Evolutionary conservation across 2,113 vertebrate genomes (phyloP), one percentile per base, ranked within the genome.

Genomic region (Pogonocichla stellata): DNA sequence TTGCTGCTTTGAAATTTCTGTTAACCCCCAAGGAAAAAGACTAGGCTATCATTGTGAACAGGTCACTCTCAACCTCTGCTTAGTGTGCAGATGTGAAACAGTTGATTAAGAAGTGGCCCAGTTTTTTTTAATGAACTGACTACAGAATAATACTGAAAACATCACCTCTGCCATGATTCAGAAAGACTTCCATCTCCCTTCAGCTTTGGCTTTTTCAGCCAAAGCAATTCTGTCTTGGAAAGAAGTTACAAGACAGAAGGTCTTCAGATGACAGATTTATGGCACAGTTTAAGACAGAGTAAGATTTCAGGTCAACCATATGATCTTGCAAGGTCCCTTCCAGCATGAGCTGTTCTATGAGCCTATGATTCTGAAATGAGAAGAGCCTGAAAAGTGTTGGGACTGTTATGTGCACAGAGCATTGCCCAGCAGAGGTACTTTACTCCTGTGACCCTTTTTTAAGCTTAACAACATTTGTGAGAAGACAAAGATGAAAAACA

Each of bases 71-170:
- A 82, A 69, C 26, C 23, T 80, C 40, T 86, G 25, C 23, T 77
- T 66, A 73, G 38, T 43, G 50, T 23, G 33, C 8, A 78, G 62
- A 88, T 23, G 4, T 70, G 64, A 85, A 90, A 12, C 19, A 50
- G 42, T 45, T 0, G 0, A 25, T 72, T 57, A 58, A 80, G 48
- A 79, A 79, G 33, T 0, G 0, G 31, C 9, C 15, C 42, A 77
- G 54, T 5, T 51, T 11, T 54, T 33, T 56, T 24, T 29, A 36
- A 50, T 11, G 2, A 51, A 56, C 19, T 36, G 33, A 29, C 15
- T 74, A 18, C 8, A 54, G 23, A 38, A 25, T 62, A 66, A 56
- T 34, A 34, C 31, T 50, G 77, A 73, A 73, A 89, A 45, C 8
- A 17, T 36, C 5, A 8, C 33, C 28, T 29, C 26, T 57, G 74